Conservation (phyloP, 2,113 vertebrate species). For the Chiloscyllium plagiosum region DNA sequence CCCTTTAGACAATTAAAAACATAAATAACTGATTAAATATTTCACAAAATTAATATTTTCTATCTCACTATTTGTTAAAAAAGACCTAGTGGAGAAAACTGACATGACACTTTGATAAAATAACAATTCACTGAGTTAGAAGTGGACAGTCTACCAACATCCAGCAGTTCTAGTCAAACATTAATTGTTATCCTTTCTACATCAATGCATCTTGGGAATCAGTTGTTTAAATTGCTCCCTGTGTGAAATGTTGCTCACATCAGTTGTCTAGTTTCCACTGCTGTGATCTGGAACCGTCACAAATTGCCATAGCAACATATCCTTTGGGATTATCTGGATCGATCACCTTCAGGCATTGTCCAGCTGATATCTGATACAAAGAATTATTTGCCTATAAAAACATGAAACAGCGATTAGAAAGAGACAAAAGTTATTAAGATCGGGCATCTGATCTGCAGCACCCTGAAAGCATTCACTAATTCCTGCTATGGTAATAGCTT, state of each 20-base stretch:
- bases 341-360: slow-evolving; percentile 33
- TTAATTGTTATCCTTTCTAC: background rate
- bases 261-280: slow-evolving; percentile 34
- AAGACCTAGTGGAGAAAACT: background rate
- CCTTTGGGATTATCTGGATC: background rate
- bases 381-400: slow-evolving; percentile 33
- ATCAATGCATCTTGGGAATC: background rate
- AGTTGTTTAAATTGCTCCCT: background rate
- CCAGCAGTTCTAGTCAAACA: background rate
- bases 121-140: background rate
- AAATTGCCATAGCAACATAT: slow-evolving; percentile 36
- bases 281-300: slow-evolving; percentile 15
- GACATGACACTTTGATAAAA: background rate
- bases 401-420: background rate
- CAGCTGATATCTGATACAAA: slow-evolving; percentile 29
- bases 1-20: background rate
- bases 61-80: background rate
- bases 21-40: background rate
- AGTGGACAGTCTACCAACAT: background rate
- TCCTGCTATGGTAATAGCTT: background rate
- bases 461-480: background rate
- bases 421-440: background rate
- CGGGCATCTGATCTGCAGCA: background rate
- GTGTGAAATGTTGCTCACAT: background rate
- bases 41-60: background rate